Conservation (phyloP, 2,888 invertebrate genomes). For the Melipona bicolor region DNA sequence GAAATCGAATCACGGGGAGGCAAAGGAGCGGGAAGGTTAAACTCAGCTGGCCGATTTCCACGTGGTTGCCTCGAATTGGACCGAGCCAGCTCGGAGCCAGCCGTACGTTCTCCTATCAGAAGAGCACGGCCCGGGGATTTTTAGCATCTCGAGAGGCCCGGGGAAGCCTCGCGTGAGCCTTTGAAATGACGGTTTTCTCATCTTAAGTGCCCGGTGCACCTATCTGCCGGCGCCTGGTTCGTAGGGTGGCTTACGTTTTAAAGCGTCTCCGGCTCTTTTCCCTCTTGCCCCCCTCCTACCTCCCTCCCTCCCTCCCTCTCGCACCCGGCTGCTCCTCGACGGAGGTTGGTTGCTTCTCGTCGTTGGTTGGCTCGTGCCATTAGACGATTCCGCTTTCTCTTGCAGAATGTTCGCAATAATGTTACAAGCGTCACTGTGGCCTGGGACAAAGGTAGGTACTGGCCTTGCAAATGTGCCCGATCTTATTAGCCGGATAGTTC, state of each 20-base stretch:
- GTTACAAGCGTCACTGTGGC: conserved; percentile 59
- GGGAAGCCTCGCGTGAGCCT: conserved; percentile 55
- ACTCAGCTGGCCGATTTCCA: conserved; percentile 21
- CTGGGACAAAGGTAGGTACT: conserved; percentile 59
- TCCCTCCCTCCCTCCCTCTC: neutral
- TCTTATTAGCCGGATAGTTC: conserved; percentile 69
- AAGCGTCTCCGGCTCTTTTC: conserved; percentile 28
- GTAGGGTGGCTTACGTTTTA: conserved; percentile 49
- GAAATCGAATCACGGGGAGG: neutral
- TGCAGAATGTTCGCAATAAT: conserved; percentile 62
- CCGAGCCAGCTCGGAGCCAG: neutral
- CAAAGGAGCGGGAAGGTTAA: neutral
- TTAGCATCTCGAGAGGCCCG: conserved; percentile 45
- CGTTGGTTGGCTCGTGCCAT: conserved; percentile 44
- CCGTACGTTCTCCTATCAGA: conserved; percentile 31
- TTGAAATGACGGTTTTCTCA: conserved; percentile 68
- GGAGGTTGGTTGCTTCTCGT: neutral
- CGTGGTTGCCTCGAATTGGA: conserved; percentile 4
- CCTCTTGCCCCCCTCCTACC: neutral
- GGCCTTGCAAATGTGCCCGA: conserved; percentile 66
- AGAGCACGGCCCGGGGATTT: conserved; percentile 49
- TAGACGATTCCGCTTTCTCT: conserved; percentile 61
- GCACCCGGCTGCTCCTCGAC: neutral
- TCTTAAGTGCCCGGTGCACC: conserved; percentile 63
- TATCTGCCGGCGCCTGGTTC: conserved; percentile 47